These are phyloP conservation scores for Aix galericulata DNA, from an alignment of 2,113 vertebrate genomes.

Conservation along the genomic window DNA sequence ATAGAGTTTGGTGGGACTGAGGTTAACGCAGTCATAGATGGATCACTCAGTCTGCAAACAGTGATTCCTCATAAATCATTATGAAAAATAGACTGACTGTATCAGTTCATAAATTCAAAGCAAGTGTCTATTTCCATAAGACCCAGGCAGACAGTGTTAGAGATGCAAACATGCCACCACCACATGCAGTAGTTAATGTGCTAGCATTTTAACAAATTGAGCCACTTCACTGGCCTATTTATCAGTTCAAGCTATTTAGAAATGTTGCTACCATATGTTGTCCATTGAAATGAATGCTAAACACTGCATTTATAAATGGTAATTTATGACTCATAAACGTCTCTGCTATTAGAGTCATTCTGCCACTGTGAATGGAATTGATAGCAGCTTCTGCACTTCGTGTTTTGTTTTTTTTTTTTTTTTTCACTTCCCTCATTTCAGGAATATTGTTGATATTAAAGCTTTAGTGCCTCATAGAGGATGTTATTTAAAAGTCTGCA, in stretches of 20 bases:
- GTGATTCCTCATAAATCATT: constrained; percentile 68
- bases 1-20: neutral
- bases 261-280: constrained; percentile 79
- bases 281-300: constrained; percentile 80
- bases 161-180: constrained; percentile 63
- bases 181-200: constrained; percentile 71
- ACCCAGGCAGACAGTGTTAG: constrained; percentile 48
- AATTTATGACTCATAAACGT: constrained; percentile 81
- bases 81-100: constrained; percentile 63
- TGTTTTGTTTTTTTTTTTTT: constrained; percentile 18
- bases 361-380: constrained; percentile 79
- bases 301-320: constrained; percentile 80
- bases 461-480: constrained; percentile 70
- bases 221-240: constrained; percentile 79
- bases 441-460: constrained; percentile 71
- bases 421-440: constrained; percentile 63
- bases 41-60: constrained; percentile 14
- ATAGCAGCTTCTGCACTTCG: constrained; percentile 74
- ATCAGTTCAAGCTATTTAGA: constrained; percentile 81
- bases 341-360: constrained; percentile 82
- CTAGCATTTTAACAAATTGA: constrained; percentile 80
- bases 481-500: constrained; percentile 68
- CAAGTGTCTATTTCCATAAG: constrained; percentile 50
- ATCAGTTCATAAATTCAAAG: constrained; percentile 72
- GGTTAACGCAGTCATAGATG: constrained; percentile 31